Percentiles rank a stretch among this genome's conserved stretches.
phyloP scores from a whole-genome alignment of 2,113 vertebrate species.

The Axis porcinus region DNA sequence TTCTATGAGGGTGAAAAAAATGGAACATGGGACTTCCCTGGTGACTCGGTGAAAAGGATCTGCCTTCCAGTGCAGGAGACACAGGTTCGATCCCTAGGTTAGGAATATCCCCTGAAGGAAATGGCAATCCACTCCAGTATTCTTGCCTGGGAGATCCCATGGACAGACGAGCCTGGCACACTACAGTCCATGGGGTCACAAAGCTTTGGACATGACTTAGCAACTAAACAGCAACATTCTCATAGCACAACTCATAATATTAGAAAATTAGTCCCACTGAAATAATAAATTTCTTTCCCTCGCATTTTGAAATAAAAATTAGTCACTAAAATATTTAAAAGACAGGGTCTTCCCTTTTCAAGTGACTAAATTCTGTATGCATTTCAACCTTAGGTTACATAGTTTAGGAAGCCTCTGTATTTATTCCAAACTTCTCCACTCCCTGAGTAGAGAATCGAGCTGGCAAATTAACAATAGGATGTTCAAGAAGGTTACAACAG shows the following conservation, averaged over 20 bases:
- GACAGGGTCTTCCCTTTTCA: background rate
- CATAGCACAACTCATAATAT: background rate
- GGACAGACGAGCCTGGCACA: background rate
- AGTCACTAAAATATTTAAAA: background rate
- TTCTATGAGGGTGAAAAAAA: background rate
- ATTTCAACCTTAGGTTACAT: background rate
- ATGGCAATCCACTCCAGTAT: background rate
- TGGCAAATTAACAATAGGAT: conserved; percentile 52
- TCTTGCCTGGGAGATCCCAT: background rate
- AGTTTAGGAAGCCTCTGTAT: background rate
- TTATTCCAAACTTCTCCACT: background rate
- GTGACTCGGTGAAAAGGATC: background rate
- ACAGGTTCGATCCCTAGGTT: background rate
- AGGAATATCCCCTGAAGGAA: background rate
- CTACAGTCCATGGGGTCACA: background rate
- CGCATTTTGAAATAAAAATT: background rate
- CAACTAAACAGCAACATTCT: background rate
- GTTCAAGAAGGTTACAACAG: conserved; percentile 32
- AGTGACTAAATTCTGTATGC: background rate
- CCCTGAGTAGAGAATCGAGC: background rate
- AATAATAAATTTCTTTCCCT: background rate
- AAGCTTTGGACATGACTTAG: background rate
- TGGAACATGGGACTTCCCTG: background rate
- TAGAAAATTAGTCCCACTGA: background rate
- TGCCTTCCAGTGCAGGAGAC: background rate